Conservation (phyloP, 2,113 vertebrate species). For the Siniperca chuatsi region DNA sequence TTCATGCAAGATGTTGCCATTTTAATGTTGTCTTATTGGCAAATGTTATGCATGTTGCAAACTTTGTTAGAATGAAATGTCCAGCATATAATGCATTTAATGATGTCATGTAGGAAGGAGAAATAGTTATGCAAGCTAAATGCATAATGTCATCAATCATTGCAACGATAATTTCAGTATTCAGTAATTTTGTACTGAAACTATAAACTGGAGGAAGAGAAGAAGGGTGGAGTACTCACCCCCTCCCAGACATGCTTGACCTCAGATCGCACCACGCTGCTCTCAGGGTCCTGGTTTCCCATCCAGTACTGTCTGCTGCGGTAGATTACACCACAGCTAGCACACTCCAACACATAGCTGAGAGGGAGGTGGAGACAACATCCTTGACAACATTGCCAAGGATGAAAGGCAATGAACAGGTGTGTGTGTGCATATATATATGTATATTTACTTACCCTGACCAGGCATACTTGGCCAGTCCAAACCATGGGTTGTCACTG, state of each 20-base stretch:
- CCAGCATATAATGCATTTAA: not conserved
- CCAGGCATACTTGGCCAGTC: slow-evolving; percentile 88
- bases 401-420: not conserved
- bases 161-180: not conserved
- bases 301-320: slow-evolving; percentile 89
- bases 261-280: slow-evolving; percentile 84
- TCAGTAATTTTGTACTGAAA: not conserved
- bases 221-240: slow-evolving; percentile 70
- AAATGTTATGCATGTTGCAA: not conserved
- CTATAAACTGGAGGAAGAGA: not conserved
- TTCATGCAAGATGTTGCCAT: not conserved
- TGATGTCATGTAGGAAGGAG: not conserved
- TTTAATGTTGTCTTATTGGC: not conserved
- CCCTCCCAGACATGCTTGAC: slow-evolving; percentile 88
- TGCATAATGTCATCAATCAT: not conserved
- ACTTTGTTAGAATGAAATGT: not conserved
- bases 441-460: slow-evolving; percentile 81
- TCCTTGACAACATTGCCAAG: too few relatives aligned
- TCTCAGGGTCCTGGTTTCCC: slow-evolving; percentile 88
- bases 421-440: slow-evolving; percentile 10
- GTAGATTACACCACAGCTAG: slow-evolving; percentile 88
- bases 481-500: slow-evolving; percentile 85
- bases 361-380: not conserved
- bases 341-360: slow-evolving; percentile 88
- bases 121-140: too few relatives aligned